Base-by-base conservation (phyloP, 2,797 vertebrate genomes). In the Ispidina lecontei region DNA sequence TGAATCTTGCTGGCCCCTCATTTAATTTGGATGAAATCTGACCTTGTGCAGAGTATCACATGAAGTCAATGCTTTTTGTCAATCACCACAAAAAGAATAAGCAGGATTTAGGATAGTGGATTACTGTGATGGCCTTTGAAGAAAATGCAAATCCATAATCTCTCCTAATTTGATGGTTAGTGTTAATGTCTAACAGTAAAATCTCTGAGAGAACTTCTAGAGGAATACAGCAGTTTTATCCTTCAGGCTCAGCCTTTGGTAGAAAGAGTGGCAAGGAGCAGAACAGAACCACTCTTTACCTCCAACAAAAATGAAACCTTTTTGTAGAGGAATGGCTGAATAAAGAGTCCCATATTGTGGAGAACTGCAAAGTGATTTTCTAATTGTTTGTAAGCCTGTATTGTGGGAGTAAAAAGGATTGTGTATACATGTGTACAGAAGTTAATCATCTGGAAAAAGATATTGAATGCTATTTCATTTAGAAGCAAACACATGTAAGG, bases 71-170 rank as follows among this genome's bases (percentile, higher is more conserved):
- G 43, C 33, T 72, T 77, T 91, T 81, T 26, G 86, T 82, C 39
- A 63, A 7, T 68, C 81, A 58, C 21, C 33, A 25, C 25, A 64
- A 17, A 43, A 67, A 78, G n/a, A 79, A 70, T 0, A 0, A 74
- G 33, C 21, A 76, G 52, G 52, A 51, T 0, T 88, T 79, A 82
- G 31, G 20, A 46, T 58, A 54, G 64, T 43, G 68, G n/a, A 71
- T 94, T 90, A 76, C 21, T 76, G 54, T 60, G 33, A 52, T 72
- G 63, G 60, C 31, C 70, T 88, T 91, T 90, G 81, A 94, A 93
- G 67, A 64, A 82, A 84, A 93, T 86, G 56, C 60, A 95, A 93
- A 93, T 86, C 29, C 39, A 55, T 77, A 87, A 89, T 85, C 33
- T 78, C 29, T 80, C 69, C 37, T 80, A 80, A 91, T 76, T 88